Percentiles rank a stretch among this genome's conserved stretches.
These are phyloP conservation scores for Apostichopus leukothele DNA, from an alignment of 53 echinoderm and acorn worm genomes.

Conservation along the genomic window DNA sequence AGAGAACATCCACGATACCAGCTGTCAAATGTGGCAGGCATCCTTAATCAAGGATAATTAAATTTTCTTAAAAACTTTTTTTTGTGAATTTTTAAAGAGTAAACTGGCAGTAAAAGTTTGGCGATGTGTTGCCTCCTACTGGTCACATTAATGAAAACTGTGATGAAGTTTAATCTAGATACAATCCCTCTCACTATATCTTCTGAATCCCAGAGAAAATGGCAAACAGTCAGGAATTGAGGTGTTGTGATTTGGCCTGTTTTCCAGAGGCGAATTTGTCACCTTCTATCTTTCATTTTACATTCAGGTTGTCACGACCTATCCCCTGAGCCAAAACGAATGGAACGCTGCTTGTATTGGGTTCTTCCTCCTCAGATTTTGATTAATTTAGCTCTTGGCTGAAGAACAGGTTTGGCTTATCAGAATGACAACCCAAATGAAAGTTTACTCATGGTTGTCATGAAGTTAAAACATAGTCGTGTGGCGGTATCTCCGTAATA, in stretches of 20 bases:
- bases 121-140: no score
- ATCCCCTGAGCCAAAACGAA: not conserved
- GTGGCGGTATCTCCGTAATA: not conserved
- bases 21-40: no score
- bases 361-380: not conserved
- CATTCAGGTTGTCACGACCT: constrained; percentile 19
- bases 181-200: not conserved
- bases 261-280: constrained; percentile 3
- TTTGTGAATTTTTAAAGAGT: no score
- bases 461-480: not conserved
- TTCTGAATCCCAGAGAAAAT: constrained; percentile 6
- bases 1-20: no score
- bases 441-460: constrained; percentile 10
- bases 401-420: constrained; percentile 18
- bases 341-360: not conserved
- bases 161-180: constrained; percentile 1
- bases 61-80: no score
- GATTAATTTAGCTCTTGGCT: constrained; percentile 7
- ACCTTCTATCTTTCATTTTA: not conserved
- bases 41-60: no score
- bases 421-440: constrained; percentile 14
- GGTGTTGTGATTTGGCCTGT: constrained; percentile 16
- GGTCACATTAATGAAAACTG: not conserved
- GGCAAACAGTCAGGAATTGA: not conserved
- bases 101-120: no score